Percentiles rank a stretch among this genome's conserved stretches.
These are phyloP conservation scores for Apistogramma diplotaenia DNA, from an alignment of 2,113 vertebrate genomes.

Conservation along the genomic window DNA sequence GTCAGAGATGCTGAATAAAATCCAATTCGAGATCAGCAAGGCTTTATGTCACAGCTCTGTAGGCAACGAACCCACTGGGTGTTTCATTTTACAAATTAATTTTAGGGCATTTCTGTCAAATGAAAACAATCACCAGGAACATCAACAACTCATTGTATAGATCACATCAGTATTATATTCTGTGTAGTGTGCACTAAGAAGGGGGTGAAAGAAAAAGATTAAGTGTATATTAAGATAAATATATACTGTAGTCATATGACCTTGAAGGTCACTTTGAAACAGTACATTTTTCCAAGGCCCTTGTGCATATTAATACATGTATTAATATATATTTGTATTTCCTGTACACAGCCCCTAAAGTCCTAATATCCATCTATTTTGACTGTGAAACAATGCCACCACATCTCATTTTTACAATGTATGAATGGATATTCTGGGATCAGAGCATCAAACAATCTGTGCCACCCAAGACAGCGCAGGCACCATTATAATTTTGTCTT, in stretches of 20 bases:
- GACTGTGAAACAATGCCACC: not conserved
- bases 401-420: slow-evolving; percentile 19
- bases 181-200: not conserved
- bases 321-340: slow-evolving; percentile 1
- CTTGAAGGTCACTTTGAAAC: not conserved
- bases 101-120: slow-evolving; percentile 53
- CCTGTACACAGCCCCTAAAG: not conserved
- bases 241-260: not conserved
- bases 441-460: slow-evolving; percentile 26
- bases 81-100: slow-evolving; percentile 23
- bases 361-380: slow-evolving; percentile 10
- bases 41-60: slow-evolving; percentile 14
- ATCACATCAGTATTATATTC: not conserved
- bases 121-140: slow-evolving; percentile 48
- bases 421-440: slow-evolving; percentile 17
- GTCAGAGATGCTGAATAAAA: slow-evolving; percentile 45
- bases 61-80: slow-evolving; percentile 5
- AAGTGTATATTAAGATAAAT: not conserved
- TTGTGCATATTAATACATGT: slow-evolving; percentile 7
- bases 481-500: slow-evolving; percentile 27
- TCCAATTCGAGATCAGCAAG: slow-evolving; percentile 24
- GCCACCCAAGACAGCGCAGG: not conserved
- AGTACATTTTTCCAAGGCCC: not conserved
- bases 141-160: not conserved
- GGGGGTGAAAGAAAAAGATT: not conserved